These are phyloP conservation scores for Dermochelys coriacea DNA, from an alignment of 2,797 vertebrate species.

Conservation along the genomic window DNA sequence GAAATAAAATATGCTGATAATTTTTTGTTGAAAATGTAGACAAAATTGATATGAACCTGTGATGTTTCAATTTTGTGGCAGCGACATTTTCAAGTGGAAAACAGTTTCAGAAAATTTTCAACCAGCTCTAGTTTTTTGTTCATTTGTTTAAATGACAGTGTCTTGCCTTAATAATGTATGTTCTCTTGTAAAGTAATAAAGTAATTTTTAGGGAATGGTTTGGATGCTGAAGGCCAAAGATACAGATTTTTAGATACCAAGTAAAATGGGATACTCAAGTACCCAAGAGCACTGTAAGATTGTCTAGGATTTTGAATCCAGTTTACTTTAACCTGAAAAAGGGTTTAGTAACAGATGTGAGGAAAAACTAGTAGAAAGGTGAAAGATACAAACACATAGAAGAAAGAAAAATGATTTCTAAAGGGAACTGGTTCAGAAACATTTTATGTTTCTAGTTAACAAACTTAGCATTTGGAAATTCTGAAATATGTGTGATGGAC, in stretches of 20 bases:
- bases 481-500: constrained; percentile 71
- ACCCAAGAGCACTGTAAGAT: neutral
- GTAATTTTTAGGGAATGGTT: constrained; percentile 28
- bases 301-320: constrained; percentile 7
- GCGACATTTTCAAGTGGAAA: neutral
- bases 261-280: neutral
- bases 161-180: neutral
- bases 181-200: constrained; percentile 8
- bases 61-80: neutral
- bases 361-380: neutral
- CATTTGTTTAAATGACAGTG: neutral
- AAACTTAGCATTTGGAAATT: constrained; percentile 67
- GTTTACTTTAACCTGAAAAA: neutral
- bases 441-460: constrained; percentile 75
- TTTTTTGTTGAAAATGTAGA: neutral
- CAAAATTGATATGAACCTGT: neutral
- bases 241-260: neutral
- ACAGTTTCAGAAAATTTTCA: neutral
- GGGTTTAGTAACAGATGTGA: neutral
- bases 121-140: neutral
- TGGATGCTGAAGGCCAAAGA: constrained; percentile 18
- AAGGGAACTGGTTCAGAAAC: constrained; percentile 42
- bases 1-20: neutral
- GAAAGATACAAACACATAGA: constrained; percentile 14
- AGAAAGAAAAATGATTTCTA: constrained; percentile 41